Evolutionary conservation across 1,140 invertebrate genomes (phyloP).

Genomic region (Anastatus disparis): DNA sequence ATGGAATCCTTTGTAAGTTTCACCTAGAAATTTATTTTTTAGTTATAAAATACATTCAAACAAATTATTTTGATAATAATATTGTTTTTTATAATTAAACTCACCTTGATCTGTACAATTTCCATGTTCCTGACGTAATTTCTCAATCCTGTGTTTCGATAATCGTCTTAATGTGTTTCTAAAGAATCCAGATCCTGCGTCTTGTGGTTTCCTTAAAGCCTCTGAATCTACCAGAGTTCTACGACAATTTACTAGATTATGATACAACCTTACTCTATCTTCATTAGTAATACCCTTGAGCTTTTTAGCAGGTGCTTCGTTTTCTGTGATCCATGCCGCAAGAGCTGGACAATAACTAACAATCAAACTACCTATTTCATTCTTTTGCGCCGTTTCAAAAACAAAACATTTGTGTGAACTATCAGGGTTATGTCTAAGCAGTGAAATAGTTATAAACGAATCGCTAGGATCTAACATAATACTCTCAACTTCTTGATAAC

Average conservation of each 20-base stretch:
- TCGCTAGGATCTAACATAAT: slow-evolving; percentile 92
- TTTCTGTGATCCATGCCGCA: slow-evolving; percentile 87
- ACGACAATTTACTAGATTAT: slow-evolving; percentile 82
- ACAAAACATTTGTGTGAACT: slow-evolving; percentile 89
- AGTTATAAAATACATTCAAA: too few species aligned
- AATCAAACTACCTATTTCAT: slow-evolving; percentile 91
- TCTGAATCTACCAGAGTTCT: slow-evolving; percentile 86
- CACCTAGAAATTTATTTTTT: slow-evolving; percentile 57
- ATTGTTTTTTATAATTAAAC: not conserved
- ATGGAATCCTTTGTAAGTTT: slow-evolving; percentile 88
- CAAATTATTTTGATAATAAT: too few species aligned
- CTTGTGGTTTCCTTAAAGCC: slow-evolving; percentile 82
- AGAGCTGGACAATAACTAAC: slow-evolving; percentile 89
- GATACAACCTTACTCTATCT: slow-evolving; percentile 82
- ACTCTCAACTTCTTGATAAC: slow-evolving; percentile 89
- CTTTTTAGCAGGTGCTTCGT: slow-evolving; percentile 75
- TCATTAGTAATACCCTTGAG: slow-evolving; percentile 82
- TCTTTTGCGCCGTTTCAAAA: slow-evolving; percentile 89
- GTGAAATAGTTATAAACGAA: slow-evolving; percentile 87
- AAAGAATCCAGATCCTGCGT: slow-evolving; percentile 82
- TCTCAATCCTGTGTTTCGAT: slow-evolving; percentile 89
- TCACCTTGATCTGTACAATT: slow-evolving; percentile 72
- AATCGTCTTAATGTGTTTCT: slow-evolving; percentile 87
- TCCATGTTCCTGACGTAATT: slow-evolving; percentile 82
- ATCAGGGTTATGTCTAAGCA: slow-evolving; percentile 72